Evolutionary conservation across 1,140 invertebrate species (phyloP).

Genomic region (Psilanteris sp.): DNA sequence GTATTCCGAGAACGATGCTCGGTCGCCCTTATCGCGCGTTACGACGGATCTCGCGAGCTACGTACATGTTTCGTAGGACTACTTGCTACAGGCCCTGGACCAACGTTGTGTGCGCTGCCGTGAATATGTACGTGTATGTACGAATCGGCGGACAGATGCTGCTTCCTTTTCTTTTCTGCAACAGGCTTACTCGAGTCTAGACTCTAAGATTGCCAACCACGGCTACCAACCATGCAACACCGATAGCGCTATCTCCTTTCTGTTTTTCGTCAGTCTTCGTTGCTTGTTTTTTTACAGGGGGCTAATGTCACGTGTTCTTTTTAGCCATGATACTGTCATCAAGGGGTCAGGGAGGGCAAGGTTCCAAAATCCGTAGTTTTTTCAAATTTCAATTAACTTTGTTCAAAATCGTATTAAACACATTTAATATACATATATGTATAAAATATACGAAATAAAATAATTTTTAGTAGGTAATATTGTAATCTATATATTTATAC

Average conservation of each 20-base stretch:
- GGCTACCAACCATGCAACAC: constrained; percentile 37
- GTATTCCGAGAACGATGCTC: background rate
- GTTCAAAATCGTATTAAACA: too few species aligned
- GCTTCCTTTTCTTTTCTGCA: constrained; percentile 63
- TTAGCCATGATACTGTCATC: too few species aligned
- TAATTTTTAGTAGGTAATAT: too few species aligned
- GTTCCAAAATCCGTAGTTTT: too few species aligned
- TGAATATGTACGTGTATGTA: constrained; percentile 41
- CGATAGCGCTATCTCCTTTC: background rate
- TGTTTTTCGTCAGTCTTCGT: background rate
- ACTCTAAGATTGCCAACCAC: constrained; percentile 25
- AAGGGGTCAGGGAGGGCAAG: too few species aligned
- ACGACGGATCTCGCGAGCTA: constrained; percentile 11
- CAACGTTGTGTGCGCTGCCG: constrained; percentile 54
- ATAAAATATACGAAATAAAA: too few species aligned
- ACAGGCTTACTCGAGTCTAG: constrained; percentile 5
- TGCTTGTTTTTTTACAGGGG: too few species aligned
- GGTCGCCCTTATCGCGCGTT: background rate
- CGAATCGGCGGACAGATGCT: constrained; percentile 55
- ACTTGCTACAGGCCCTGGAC: constrained; percentile 70
- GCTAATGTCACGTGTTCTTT: too few species aligned
- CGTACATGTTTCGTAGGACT: constrained; percentile 73
- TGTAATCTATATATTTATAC: too few species aligned
- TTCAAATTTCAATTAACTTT: too few species aligned
- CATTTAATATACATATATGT: too few species aligned